Evolutionary conservation across 2,797 vertebrate genomes (phyloP).

Genomic region (Molossus molossus): DNA sequence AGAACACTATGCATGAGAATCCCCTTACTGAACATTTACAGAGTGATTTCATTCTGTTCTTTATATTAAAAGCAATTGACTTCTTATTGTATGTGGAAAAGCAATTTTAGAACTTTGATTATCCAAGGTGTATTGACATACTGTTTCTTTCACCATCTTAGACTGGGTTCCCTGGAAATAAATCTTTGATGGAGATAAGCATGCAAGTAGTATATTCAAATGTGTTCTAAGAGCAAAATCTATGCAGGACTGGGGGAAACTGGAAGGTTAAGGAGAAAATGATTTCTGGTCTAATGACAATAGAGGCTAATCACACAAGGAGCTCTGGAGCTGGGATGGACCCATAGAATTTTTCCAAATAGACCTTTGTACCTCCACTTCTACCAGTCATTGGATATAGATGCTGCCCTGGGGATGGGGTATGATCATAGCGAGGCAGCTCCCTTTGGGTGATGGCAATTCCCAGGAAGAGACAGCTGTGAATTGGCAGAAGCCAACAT

Average conservation of each 20-base stretch:
- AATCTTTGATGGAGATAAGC: background rate
- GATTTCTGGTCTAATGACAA: background rate
- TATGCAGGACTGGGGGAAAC: background rate
- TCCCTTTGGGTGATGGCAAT: background rate
- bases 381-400: background rate
- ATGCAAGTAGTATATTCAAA: background rate
- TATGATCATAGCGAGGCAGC: background rate
- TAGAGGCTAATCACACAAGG: background rate
- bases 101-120: background rate
- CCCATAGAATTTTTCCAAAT: background rate
- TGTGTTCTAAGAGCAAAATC: background rate
- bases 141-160: background rate
- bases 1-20: background rate
- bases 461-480: background rate
- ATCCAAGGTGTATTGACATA: background rate
- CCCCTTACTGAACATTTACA: background rate
- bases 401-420: no score
- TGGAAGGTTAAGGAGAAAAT: background rate
- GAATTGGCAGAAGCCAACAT: background rate
- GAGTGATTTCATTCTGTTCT: background rate
- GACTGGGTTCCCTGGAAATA: background rate
- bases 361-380: background rate
- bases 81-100: background rate
- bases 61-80: background rate
- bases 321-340: background rate